Evolutionary conservation across 2,113 vertebrate species (phyloP).

Genomic region (Clarias magur): DNA sequence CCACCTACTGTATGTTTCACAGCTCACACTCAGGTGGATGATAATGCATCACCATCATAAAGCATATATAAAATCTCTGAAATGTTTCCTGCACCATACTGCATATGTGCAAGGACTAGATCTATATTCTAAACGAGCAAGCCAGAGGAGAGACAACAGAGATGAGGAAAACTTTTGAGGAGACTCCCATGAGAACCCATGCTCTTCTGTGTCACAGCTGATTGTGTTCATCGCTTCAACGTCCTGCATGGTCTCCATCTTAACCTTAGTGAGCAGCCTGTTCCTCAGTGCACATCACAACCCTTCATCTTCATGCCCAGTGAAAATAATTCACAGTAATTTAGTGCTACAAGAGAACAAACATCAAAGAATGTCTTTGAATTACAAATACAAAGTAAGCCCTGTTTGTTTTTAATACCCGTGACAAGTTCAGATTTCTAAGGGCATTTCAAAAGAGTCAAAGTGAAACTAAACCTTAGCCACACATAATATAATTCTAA

Average conservation of each 20-base stretch:
- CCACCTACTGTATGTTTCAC: too few relatives aligned
- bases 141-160: neutral
- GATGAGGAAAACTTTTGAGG: neutral
- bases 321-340: neutral
- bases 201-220: neutral
- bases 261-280: neutral
- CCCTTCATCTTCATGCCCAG: neutral
- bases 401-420: neutral
- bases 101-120: neutral
- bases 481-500: neutral
- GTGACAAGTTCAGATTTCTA: neutral
- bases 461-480: neutral
- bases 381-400: neutral
- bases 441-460: neutral
- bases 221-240: neutral
- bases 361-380: neutral
- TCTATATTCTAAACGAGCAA: neutral
- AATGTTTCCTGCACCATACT: neutral
- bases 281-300: neutral
- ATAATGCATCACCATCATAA: neutral
- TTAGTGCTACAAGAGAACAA: neutral
- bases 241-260: neutral
- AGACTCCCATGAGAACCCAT: neutral
- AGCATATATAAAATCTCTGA: neutral
- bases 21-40: neutral